phyloP scores from a whole-genome alignment of 2,797 vertebrate species.

The Rhabdomys pumilio region DNA sequence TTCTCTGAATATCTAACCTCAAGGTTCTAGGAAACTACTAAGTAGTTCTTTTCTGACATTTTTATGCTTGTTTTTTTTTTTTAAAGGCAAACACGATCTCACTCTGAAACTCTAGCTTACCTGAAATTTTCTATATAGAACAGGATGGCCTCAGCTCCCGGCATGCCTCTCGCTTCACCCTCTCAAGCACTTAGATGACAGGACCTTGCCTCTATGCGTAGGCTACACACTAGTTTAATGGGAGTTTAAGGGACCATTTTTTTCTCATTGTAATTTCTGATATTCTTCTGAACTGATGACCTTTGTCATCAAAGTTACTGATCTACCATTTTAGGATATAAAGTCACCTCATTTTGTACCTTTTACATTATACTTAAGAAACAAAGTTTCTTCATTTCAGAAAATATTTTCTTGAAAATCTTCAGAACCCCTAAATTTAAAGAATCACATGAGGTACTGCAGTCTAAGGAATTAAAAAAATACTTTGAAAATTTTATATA shows the following conservation, averaged over 20 bases:
- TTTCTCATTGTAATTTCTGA: conserved; percentile 41
- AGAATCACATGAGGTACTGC: conserved; percentile 46
- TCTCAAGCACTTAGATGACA: background rate
- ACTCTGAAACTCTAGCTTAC: background rate
- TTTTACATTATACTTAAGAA: conserved; percentile 58
- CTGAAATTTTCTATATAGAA: background rate
- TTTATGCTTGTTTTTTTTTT: background rate
- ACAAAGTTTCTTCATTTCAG: background rate
- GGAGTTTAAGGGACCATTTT: conserved; percentile 40
- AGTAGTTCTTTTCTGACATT: background rate
- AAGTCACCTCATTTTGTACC: background rate
- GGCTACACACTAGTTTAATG: conserved; percentile 20
- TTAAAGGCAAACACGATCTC: background rate
- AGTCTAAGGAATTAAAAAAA: background rate
- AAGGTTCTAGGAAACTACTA: conserved; percentile 1
- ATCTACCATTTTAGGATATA: conserved; percentile 34
- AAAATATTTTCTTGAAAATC: conserved; percentile 48
- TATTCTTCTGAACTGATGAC: conserved; percentile 47
- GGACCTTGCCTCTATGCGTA: background rate
- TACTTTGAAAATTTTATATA: conserved; percentile 7
- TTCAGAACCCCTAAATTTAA: conserved; percentile 3
- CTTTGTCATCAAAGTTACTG: background rate
- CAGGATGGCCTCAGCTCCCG: background rate
- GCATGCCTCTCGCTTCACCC: background rate
- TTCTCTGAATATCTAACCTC: conserved; percentile 10